Base-by-base conservation (phyloP, 2,113 vertebrate species). In the Papio anubis region DNA sequence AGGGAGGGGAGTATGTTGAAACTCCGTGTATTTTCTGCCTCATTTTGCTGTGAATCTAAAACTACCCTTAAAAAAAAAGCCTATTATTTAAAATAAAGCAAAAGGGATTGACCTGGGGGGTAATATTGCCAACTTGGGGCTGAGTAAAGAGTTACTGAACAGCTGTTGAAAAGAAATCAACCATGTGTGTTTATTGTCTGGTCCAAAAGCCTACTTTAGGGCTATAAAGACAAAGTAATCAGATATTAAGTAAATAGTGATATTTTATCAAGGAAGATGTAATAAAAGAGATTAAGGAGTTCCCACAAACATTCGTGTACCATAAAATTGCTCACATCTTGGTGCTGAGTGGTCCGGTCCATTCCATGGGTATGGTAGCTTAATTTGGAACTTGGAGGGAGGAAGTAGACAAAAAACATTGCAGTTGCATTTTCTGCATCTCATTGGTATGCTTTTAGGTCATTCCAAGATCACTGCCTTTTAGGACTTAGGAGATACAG, bases 21-120 rank as follows among this genome's bases (percentile, higher is more conserved):
- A 38, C 57, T 72, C 35, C 38, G 38, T 66, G 32, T 68, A 9
- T 11, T 93, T 75, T 40, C 18, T 21, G 43, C 6, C 93, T 59
- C 27, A 30, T 73, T 93, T 97, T 96, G 25, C 82, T 73, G 27
- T 78, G 57, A 80, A 59, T 35, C 50, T 88, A 82, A 95, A 87
- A 88, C 23, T 59, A 23, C 48, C 83, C 18, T 87, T 59, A 30
- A 72, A 73, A 45, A 76, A 43, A 27, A 45, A 45, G 7, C 45
- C 13, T 8, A 30, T 14, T 45, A 76, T 25, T 30, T 45, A 43
- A 73, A 25, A 43, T 12, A 25, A 43, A 43, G 8, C 23, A 45
- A 59, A n/a, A 55, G 8, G 89, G n/a, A 40, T 81, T 96, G 73
- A 68, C n/a, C 23, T 96, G 79, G 73, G 61, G 16, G 20, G 48